Percentiles rank a stretch among this genome's conserved stretches.
Evolutionary conservation across 2,888 invertebrate genomes (phyloP).

Genomic region (Polydrusus pterygomalis): DNA sequence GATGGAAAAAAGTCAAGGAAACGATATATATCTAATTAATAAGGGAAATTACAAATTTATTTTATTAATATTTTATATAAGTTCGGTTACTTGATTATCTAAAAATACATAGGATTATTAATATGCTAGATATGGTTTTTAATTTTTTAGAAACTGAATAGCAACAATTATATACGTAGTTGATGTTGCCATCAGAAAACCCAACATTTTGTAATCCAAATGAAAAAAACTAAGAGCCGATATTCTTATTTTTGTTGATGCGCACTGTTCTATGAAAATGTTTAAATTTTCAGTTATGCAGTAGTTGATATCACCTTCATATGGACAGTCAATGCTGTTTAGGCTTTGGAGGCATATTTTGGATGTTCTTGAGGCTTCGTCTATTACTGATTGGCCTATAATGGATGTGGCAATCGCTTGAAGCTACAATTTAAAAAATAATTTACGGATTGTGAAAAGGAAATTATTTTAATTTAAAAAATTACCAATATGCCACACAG

Average conservation of each 20-base stretch:
- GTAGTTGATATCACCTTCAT: neutral
- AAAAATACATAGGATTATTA: neutral
- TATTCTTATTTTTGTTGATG: neutral
- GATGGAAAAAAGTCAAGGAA: too few species aligned
- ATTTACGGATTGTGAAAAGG: too few species aligned
- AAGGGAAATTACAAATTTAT: too few species aligned
- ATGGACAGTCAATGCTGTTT: neutral
- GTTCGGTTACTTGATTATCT: too few species aligned
- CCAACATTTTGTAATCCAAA: slow-evolving; percentile 16
- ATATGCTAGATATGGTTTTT: neutral
- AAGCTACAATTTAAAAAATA: slow-evolving; percentile 3
- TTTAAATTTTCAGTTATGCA: neutral
- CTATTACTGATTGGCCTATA: slow-evolving; percentile 14
- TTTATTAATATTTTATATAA: too few species aligned
- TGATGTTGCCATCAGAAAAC: neutral
- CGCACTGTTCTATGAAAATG: slow-evolving; percentile 12
- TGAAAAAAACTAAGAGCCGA: neutral
- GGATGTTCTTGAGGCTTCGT: neutral
- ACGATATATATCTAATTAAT: too few species aligned
- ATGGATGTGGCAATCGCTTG: neutral
- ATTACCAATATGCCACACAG: too few species aligned
- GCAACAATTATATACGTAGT: slow-evolving; percentile 2
- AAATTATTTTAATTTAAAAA: too few species aligned
- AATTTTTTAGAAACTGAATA: slow-evolving; percentile 2
- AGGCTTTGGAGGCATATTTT: slow-evolving; percentile 6